Evolutionary conservation across 2,113 vertebrate genomes (phyloP).

Genomic region (Myotis lucifugus): DNA sequence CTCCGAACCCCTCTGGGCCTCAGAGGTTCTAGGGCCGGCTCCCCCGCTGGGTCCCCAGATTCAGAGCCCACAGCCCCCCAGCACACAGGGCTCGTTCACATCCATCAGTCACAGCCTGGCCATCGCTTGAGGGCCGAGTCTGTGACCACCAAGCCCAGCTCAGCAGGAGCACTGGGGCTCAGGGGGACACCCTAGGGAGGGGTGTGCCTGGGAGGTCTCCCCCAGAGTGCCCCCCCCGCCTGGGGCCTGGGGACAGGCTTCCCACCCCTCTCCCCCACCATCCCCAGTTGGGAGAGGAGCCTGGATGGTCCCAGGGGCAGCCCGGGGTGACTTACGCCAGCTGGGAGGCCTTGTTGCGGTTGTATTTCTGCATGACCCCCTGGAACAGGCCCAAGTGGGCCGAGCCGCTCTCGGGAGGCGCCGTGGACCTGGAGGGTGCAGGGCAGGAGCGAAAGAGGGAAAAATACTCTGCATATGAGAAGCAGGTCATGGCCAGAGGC

Average conservation of each 20-base stretch:
- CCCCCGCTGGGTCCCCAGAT: neutral
- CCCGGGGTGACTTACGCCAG: slow-evolving; percentile 87
- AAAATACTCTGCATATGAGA: slow-evolving; percentile 95
- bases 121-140: neutral
- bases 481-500: slow-evolving; percentile 90
- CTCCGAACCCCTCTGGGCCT: neutral
- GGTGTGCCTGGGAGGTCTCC: neutral
- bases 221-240: neutral
- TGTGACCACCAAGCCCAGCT: too few species aligned
- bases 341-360: slow-evolving; percentile 84
- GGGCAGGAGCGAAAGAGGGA: slow-evolving; percentile 91
- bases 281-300: neutral
- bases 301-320: neutral
- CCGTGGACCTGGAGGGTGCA: slow-evolving; percentile 80
- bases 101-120: neutral
- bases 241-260: too few species aligned
- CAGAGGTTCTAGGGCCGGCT: neutral
- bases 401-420: slow-evolving; percentile 65
- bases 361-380: slow-evolving; percentile 88
- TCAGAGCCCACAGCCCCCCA: neutral
- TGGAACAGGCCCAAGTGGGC: slow-evolving; percentile 81
- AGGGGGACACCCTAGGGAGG: neutral
- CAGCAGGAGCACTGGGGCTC: neutral
- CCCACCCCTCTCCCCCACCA: neutral
- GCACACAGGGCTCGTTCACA: neutral